Conservation (phyloP, 2,888 invertebrate genomes). For the Volucella zonaria region DNA sequence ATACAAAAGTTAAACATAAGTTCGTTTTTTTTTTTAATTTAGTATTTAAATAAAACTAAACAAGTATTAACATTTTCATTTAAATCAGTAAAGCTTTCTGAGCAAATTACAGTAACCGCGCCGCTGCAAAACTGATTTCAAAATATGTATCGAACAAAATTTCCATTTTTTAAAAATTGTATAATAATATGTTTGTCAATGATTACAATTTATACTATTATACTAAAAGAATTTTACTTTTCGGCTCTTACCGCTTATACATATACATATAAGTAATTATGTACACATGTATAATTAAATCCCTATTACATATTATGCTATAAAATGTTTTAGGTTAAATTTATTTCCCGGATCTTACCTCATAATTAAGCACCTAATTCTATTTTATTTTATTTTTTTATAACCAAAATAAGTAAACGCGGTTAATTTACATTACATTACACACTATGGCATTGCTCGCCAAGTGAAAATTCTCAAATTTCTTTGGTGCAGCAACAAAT, state of each 20-base stretch:
- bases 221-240: background rate
- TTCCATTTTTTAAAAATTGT: background rate
- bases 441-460: conserved; percentile 83
- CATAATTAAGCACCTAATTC: conserved; percentile 75
- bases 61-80: background rate
- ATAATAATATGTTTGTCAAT: background rate
- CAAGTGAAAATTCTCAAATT: conserved; percentile 78
- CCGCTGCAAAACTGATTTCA: conserved; percentile 35
- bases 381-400: conserved; percentile 71
- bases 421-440: conserved; percentile 77
- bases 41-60: background rate
- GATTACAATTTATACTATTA: background rate
- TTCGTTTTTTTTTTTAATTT: background rate
- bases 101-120: conserved; percentile 29
- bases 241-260: background rate
- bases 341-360: conserved; percentile 82
- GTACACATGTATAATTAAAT: conserved; percentile 18
- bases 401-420: conserved; percentile 82
- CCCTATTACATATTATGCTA: conserved; percentile 25
- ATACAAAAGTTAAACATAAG: conserved; percentile 4
- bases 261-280: conserved; percentile 16
- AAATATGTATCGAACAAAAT: conserved; percentile 10
- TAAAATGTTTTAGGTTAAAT: conserved; percentile 61
- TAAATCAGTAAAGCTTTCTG: conserved; percentile 10
- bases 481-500: conserved; percentile 57